Conservation (phyloP, 1,140 invertebrate species). For the Cardiocondyla obscurior region DNA sequence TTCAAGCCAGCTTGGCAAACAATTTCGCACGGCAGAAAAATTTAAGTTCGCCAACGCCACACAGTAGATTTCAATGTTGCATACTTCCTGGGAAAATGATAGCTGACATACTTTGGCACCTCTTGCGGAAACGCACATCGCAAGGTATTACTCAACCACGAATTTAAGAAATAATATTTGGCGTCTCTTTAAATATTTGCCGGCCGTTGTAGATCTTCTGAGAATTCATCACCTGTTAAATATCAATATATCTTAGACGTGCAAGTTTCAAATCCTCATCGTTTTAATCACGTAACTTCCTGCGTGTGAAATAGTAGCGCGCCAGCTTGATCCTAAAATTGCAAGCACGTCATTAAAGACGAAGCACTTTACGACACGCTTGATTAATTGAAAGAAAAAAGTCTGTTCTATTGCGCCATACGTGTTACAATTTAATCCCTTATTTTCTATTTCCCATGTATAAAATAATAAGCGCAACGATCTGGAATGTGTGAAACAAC, state of each 20-base stretch:
- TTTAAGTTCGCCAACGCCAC: not conserved
- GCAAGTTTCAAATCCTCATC: conserved; percentile 17
- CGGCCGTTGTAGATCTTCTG: conserved; percentile 26
- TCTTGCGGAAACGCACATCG: conserved; percentile 55
- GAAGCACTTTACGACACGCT: not conserved
- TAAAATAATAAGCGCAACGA: not conserved
- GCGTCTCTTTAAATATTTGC: conserved; percentile 57
- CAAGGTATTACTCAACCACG: conserved; percentile 23
- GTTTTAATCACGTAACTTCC: conserved; percentile 25
- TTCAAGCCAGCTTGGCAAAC: not conserved
- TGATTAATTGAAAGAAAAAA: not conserved
- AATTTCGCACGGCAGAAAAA: not conserved
- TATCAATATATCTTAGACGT: conserved; percentile 47
- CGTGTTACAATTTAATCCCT: not conserved
- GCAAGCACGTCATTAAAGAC: not conserved
- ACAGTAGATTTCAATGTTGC: conserved; percentile 12
- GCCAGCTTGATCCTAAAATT: not conserved
- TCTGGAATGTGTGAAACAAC: not conserved
- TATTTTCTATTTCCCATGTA: not conserved
- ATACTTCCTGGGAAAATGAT: conserved; percentile 36
- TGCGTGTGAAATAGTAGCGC: not conserved
- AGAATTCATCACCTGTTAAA: conserved; percentile 28
- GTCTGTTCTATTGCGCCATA: not conserved
- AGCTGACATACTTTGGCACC: conserved; percentile 49
- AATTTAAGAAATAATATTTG: conserved; percentile 65